Base-by-base conservation (phyloP, 1,140 invertebrate genomes). In the Melitaea cinxia region DNA sequence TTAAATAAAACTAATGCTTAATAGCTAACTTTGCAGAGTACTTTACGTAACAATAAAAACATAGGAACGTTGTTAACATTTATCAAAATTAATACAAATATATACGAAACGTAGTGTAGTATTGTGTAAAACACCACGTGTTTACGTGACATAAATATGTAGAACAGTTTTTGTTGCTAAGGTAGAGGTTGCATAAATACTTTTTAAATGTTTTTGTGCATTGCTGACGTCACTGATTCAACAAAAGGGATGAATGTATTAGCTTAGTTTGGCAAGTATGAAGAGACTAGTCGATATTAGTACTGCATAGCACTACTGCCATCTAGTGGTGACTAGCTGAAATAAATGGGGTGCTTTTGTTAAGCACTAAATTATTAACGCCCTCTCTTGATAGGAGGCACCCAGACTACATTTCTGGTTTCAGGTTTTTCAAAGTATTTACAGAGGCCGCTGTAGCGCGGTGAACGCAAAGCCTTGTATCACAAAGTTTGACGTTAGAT, bases 241-340 rank as follows among this genome's bases (percentile, higher is more conserved):
- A 33, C 62, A 65, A 26, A 63, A 59, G 45, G 55, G 66, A 67
- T 62, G 58, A 47, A 57, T 58, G 53, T 45, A 66, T 62, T 23
- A 47, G 42, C 42, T 47, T 23, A 60, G 49, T 66, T 65, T 39
- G 52, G 63, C 50, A 65, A 63, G 52, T 62, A 33, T 62, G 55
- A 49, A 55, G 67, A 47, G 45, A 56, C 42, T 23, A 76, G 73
- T 76, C 71, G 54, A 72, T 73, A 75, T 58, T 68, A 78, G 57
- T 74, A 62, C 68, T 69, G 73, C 66, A 77, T 68, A 70, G 64
- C 35, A n/a, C 47, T 62, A 65, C 15, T 45, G 73, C 45, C 74
- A 71, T 55, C 74, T 70, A 49, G 61, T 42, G 45, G 33, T 56
- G 58, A 58, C 42, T 66, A 72, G 71, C 37, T 19, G 37, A 35